Percentiles rank a stretch among this genome's conserved stretches.
Evolutionary conservation across 2,113 vertebrate species (phyloP).

Genomic region (Turdus rufiventris): DNA sequence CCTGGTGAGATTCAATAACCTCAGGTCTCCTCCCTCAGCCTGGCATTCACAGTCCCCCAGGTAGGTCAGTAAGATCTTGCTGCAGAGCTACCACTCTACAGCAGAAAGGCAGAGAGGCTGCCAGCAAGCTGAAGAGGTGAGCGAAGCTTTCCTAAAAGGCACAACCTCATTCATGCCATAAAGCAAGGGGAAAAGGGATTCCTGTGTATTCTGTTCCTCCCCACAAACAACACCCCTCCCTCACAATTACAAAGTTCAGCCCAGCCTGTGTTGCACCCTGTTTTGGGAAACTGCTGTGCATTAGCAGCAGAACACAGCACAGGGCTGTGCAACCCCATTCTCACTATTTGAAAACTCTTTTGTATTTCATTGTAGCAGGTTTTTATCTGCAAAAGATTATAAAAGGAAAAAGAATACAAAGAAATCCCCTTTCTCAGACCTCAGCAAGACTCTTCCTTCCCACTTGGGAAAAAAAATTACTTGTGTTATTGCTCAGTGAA

Average conservation of each 20-base stretch:
- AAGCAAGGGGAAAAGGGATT: neutral
- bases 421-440: conserved; percentile 15
- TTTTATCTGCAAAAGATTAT: neutral
- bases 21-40: neutral
- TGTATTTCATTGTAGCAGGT: neutral
- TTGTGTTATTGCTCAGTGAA: conserved; percentile 43
- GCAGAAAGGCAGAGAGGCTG: neutral
- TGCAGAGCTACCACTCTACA: neutral
- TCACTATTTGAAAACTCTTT: neutral
- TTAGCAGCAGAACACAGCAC: neutral
- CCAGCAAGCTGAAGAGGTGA: neutral
- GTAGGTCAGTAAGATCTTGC: neutral
- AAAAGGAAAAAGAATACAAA: neutral
- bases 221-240: neutral
- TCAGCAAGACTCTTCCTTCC: neutral
- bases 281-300: neutral
- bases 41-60: neutral
- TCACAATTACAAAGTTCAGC: neutral
- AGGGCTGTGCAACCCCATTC: neutral
- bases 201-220: neutral
- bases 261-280: neutral
- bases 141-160: neutral
- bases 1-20: neutral
- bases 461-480: neutral
- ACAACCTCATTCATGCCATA: neutral